A percentile compares a stretch with the other conserved stretches of the same genome.
These are phyloP conservation scores for Pycnonotus jocosus DNA, from an alignment of 2,113 vertebrate species.

Conservation along the genomic window DNA sequence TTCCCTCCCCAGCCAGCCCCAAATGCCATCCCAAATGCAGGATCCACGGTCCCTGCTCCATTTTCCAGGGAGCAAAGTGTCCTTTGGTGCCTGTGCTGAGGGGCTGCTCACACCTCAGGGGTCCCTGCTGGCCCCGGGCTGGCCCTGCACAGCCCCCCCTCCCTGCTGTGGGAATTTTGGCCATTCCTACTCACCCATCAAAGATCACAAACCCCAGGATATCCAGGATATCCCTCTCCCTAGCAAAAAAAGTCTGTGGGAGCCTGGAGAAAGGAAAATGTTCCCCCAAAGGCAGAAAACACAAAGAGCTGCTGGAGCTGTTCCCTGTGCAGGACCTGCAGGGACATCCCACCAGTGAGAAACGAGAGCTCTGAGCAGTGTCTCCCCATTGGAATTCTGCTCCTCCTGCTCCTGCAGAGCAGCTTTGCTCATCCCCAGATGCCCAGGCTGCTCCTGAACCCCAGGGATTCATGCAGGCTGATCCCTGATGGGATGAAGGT, in stretches of 20 bases:
- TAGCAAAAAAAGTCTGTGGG: background rate
- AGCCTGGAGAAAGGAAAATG: background rate
- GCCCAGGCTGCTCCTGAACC: background rate
- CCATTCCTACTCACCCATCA: background rate
- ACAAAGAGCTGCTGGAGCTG: background rate
- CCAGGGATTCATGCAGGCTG: background rate
- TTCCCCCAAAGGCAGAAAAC: background rate
- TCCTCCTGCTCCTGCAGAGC: background rate
- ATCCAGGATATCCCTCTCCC: background rate
- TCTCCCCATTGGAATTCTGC: background rate
- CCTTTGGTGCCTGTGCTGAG: background rate
- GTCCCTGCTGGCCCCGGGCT: background rate
- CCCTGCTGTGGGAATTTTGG: background rate
- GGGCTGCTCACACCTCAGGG: background rate
- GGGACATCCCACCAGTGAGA: background rate
- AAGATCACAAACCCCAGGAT: background rate
- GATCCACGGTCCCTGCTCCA: background rate
- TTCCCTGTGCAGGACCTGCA: background rate
- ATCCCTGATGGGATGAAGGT: accelerated
- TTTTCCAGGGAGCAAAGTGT: background rate
- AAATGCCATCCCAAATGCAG: background rate
- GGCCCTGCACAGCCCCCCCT: background rate
- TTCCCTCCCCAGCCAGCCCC: background rate
- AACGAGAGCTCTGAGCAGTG: background rate
- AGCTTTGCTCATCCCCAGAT: background rate